Percentiles rank a stretch among this genome's conserved stretches.
phyloP scores from a whole-genome alignment of 2,888 invertebrate species.

The Hypselothyrea guttata region DNA sequence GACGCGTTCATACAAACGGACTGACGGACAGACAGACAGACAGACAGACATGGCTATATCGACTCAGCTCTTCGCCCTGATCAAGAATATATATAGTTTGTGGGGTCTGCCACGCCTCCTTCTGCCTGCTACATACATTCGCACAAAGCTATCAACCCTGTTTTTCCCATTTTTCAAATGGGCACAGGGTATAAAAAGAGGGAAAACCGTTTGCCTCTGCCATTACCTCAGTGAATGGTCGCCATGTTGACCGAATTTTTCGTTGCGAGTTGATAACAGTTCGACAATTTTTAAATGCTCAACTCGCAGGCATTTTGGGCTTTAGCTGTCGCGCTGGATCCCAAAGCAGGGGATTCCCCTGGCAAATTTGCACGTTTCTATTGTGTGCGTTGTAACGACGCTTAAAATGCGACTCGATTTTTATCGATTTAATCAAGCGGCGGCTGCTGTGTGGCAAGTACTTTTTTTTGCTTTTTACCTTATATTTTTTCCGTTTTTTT shows the following conservation, averaged over 20 bases:
- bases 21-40: too few relatives aligned
- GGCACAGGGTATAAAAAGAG: too few relatives aligned
- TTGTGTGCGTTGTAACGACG: slow-evolving; percentile 61
- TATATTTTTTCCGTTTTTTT: not conserved
- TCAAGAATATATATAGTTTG: too few relatives aligned
- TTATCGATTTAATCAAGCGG: slow-evolving; percentile 77
- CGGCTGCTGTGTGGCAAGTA: slow-evolving; percentile 36
- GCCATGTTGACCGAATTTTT: slow-evolving; percentile 69
- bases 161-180: too few relatives aligned
- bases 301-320: slow-evolving; percentile 14
- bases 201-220: not conserved
- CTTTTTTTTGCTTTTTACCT: not conserved
- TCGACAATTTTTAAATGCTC: slow-evolving; percentile 55
- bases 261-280: slow-evolving; percentile 58
- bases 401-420: slow-evolving; percentile 70
- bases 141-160: too few relatives aligned
- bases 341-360: slow-evolving; percentile 15
- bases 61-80: too few relatives aligned
- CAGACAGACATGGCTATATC: too few relatives aligned
- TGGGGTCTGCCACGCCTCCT: too few relatives aligned
- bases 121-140: too few relatives aligned
- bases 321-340: slow-evolving; percentile 3
- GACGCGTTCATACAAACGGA: too few relatives aligned
- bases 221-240: slow-evolving; percentile 27
- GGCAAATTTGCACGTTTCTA: slow-evolving; percentile 71